A percentile compares a stretch with the other conserved stretches of the same genome.
Evolutionary conservation across 2,113 vertebrate species (phyloP).

Genomic region (Myotis lucifugus): DNA sequence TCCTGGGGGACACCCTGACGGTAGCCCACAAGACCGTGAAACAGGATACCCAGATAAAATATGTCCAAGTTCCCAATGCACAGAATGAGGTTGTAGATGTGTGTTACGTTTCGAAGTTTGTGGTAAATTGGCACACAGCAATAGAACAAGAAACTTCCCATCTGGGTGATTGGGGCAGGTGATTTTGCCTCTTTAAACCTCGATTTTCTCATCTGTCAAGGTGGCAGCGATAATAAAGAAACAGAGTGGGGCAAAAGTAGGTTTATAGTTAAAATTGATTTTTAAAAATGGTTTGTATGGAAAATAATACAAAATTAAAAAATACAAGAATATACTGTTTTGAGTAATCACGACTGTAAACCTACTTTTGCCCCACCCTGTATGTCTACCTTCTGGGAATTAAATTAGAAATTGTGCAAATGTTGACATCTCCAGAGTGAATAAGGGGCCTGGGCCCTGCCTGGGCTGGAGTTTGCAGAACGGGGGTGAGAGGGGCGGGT

Average conservation of each 20-base stretch:
- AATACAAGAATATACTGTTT: not conserved
- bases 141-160: not conserved
- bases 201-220: not conserved
- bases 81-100: not conserved
- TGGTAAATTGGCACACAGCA: not conserved
- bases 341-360: not conserved
- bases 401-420: not conserved
- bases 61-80: not conserved
- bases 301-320: not conserved
- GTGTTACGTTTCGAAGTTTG: not conserved
- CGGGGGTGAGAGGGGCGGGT: fast-evolving
- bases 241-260: not conserved
- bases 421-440: not conserved
- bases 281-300: not conserved
- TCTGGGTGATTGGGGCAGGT: not conserved
- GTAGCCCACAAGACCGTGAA: not conserved
- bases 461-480: not conserved
- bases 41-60: too few relatives aligned
- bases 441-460: not conserved
- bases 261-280: not conserved
- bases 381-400: not conserved
- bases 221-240: not conserved
- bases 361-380: not conserved
- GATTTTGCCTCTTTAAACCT: not conserved
- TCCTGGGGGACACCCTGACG: not conserved